Evolutionary conservation across 2,113 vertebrate species (phyloP).

Genomic region (Sinocyclocheilus anshuiensis): DNA sequence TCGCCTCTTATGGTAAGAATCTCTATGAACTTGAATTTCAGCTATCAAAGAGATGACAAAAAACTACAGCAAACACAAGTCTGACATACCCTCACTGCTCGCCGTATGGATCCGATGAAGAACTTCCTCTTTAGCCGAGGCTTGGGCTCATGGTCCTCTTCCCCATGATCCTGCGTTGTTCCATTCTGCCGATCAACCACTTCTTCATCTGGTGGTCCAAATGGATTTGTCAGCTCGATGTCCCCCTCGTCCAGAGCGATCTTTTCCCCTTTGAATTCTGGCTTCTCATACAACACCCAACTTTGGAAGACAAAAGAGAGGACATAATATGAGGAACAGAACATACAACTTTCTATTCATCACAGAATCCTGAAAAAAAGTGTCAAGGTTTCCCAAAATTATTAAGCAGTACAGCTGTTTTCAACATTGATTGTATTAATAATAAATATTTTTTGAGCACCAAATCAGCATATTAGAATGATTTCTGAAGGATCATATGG

Average conservation of each 20-base stretch:
- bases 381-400: no score
- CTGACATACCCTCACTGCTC: slow-evolving; percentile 83
- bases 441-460: no score
- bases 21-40: not conserved
- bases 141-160: slow-evolving; percentile 16
- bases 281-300: slow-evolving; percentile 93
- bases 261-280: slow-evolving; percentile 86
- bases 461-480: no score
- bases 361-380: no score
- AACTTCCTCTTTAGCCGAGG: slow-evolving; percentile 54
- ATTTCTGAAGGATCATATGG: no score
- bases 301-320: slow-evolving; percentile 65
- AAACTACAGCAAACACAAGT: not conserved
- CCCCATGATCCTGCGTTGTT: slow-evolving; percentile 20
- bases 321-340: not conserved
- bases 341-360: not conserved
- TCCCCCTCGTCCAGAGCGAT: slow-evolving; percentile 88
- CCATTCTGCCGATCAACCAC: slow-evolving; percentile 46
- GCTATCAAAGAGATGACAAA: not conserved
- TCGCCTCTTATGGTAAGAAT: not conserved
- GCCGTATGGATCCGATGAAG: slow-evolving; percentile 85
- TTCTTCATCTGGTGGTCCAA: slow-evolving; percentile 63
- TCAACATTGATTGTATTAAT: not conserved
- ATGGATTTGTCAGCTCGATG: slow-evolving; percentile 79
- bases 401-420: no score